phyloP scores from a whole-genome alignment of 2,113 vertebrate species.

The Chaenocephalus aceratus region DNA sequence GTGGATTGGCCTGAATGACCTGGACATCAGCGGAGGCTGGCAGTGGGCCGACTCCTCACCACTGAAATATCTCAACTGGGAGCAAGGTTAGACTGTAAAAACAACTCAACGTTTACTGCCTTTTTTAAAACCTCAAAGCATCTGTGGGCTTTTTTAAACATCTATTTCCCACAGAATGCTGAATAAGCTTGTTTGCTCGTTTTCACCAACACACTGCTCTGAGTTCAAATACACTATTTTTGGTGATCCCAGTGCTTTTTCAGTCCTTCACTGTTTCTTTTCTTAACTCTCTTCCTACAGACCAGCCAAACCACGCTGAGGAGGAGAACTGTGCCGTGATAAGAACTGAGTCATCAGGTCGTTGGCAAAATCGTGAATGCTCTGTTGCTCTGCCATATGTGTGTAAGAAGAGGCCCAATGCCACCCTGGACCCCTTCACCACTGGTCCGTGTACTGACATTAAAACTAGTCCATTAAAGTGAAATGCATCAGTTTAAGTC shows the following conservation, averaged over 20 bases:
- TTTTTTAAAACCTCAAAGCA: constrained; percentile 8
- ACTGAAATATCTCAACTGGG: constrained; percentile 98
- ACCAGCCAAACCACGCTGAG: constrained; percentile 90
- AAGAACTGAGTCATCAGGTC: constrained; percentile 91
- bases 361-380: constrained; percentile 96
- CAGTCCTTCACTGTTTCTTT: not conserved
- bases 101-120: constrained; percentile 3
- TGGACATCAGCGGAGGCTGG: constrained; percentile 96
- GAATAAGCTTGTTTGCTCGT: constrained; percentile 26
- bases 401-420: constrained; percentile 95
- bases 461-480: no score
- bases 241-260: not conserved
- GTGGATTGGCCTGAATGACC: constrained; percentile 96
- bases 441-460: constrained; percentile 75
- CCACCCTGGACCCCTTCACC: constrained; percentile 84
- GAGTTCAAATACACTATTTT: constrained; percentile 30
- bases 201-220: constrained; percentile 36
- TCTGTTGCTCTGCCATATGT: constrained; percentile 92
- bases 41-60: constrained; percentile 96
- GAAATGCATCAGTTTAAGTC: not conserved
- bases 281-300: constrained; percentile 72
- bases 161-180: constrained; percentile 25
- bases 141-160: constrained; percentile 32
- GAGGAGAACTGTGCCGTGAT: constrained; percentile 96
- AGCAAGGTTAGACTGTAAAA: constrained; percentile 86